Evolutionary conservation across 92 coral and sea anemone species (phyloP), one percentile per base, ranked within the genome.

Genomic region (Siderastrea siderea): DNA sequence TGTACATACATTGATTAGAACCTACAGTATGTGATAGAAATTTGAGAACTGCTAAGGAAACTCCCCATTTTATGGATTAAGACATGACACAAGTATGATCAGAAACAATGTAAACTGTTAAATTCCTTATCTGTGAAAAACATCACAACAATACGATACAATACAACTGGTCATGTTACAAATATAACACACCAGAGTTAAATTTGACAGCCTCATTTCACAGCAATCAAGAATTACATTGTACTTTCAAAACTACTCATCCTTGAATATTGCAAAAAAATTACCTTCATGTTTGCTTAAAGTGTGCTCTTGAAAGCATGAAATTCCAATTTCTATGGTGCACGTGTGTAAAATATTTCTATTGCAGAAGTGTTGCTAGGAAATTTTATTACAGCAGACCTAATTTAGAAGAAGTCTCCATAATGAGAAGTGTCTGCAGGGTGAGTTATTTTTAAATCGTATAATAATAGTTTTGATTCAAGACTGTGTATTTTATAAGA

Each of bases 311-410:
- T 63, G 15, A 79, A 19, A 61, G 47, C 47, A 63, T 57, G 48
- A 67, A 68, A 65, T 50, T 15, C 16, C n/a, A 77, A 77, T 74
- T 69, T 9, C 13, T 9, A 75, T 6, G 62, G 78, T 74, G 51
- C 47, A 50, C 13, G 14, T 2, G 65, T 16, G 38, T 19, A 6
- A 47, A 60, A 70, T 82, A 57, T 46, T 57, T 70, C 69, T 44
- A 7, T 1, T 1, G 45, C 59, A 58, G 19, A 11, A n/a, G 26
- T 50, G 86, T 82, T 55, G 70, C 86, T 82, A 82, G 52, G 86
- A 54, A 70, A 82, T 70, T 70, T 48, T 54, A 69, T 58, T 59
- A 15, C n/a, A 1, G 13, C 5, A 5, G 5, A 70, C 45, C 61
- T 16, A 17, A n/a, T 74, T 74, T n/a, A 16, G 46, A 49, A 16